These are phyloP conservation scores for Apotomis capreana DNA, from an alignment of 2,888 invertebrate species.

Conservation along the genomic window DNA sequence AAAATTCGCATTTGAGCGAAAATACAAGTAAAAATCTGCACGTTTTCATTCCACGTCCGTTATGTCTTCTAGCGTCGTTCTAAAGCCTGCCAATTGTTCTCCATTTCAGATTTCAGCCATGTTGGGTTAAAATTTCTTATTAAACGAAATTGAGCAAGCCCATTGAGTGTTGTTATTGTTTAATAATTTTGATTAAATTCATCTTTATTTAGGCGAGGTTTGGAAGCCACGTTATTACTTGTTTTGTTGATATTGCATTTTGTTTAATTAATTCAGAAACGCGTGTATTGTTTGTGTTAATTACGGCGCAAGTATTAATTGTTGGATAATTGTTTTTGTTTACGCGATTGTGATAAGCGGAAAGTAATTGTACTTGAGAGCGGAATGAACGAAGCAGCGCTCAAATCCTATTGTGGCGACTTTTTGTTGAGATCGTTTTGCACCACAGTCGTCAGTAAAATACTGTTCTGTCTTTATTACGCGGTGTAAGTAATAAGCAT, in stretches of 20 bases:
- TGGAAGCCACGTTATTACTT: conserved; percentile 15
- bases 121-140: conserved; percentile 53
- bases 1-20: conserved; percentile 33
- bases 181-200: conserved; percentile 39
- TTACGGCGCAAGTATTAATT: neutral
- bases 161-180: conserved; percentile 42
- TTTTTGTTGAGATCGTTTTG: conserved; percentile 14
- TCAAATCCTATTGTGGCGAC: conserved; percentile 10
- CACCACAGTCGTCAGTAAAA: conserved; percentile 17
- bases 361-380: conserved; percentile 4
- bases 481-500: conserved; percentile 1
- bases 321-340: conserved; percentile 1
- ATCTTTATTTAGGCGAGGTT: conserved; percentile 27
- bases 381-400: conserved; percentile 1
- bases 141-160: conserved; percentile 54
- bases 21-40: conserved; percentile 44
- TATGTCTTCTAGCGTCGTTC: conserved; percentile 49
- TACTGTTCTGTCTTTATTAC: conserved; percentile 19
- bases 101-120: conserved; percentile 51
- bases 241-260: conserved; percentile 2
- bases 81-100: conserved; percentile 53
- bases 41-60: conserved; percentile 51
- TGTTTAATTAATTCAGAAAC: neutral
- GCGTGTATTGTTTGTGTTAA: neutral
- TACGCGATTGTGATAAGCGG: neutral